These are phyloP conservation scores for Chelonoidis abingdonii DNA, from an alignment of 2,113 vertebrate species.

Conservation along the genomic window DNA sequence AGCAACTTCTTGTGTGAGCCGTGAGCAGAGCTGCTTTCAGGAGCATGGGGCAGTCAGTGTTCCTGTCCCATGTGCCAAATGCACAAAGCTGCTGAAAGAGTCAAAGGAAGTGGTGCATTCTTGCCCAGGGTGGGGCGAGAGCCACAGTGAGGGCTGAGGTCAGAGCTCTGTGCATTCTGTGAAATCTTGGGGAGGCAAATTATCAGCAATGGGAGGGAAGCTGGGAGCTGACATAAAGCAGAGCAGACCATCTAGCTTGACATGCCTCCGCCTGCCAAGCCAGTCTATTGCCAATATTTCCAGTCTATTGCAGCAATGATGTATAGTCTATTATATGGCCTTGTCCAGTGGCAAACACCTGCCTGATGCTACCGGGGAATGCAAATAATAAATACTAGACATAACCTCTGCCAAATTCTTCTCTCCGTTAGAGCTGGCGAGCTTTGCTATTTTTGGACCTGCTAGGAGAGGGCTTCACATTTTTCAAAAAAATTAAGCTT, in stretches of 20 bases:
- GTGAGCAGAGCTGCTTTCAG: accelerated
- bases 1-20: accelerated
- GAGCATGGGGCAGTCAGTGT: neutral
- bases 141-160: neutral
- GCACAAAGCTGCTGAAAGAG: neutral
- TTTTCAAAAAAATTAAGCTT: neutral
- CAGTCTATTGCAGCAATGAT: neutral
- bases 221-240: neutral
- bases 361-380: neutral
- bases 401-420: accelerated
- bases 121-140: neutral
- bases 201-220: neutral
- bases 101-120: neutral
- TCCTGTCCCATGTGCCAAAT: neutral
- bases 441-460: neutral
- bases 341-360: neutral
- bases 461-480: neutral
- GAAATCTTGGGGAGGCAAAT: neutral
- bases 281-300: neutral
- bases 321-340: neutral
- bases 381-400: neutral
- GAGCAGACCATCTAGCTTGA: neutral
- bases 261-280: neutral
- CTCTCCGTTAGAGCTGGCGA: neutral
- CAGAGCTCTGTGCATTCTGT: neutral